Evolutionary conservation across 2,888 invertebrate genomes (phyloP).

Genomic region (Galeopsomyia nigrocyanea): DNA sequence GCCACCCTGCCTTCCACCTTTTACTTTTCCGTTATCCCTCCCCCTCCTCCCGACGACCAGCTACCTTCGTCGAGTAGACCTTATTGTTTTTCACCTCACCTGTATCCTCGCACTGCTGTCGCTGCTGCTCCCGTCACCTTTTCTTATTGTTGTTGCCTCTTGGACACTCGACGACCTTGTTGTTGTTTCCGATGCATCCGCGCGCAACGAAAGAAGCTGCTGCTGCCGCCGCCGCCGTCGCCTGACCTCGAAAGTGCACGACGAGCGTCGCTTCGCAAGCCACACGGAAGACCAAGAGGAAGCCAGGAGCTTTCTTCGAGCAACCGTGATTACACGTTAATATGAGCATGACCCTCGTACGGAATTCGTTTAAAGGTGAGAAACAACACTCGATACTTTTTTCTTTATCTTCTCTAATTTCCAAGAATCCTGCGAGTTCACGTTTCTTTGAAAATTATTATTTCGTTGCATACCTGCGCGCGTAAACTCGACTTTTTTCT

Average conservation of each 20-base stretch:
- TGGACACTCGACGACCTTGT: too few species aligned
- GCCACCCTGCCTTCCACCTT: background rate
- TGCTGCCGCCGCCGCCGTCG: background rate
- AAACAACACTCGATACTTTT: background rate
- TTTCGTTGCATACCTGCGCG: too few species aligned
- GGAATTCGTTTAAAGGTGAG: conserved; percentile 65
- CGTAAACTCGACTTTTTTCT: too few species aligned
- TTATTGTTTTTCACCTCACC: too few species aligned
- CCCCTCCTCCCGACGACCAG: conserved; percentile 1
- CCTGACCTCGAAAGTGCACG: too few species aligned
- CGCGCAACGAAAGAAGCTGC: conserved; percentile 9
- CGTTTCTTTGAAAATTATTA: too few species aligned
- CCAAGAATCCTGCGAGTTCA: too few species aligned
- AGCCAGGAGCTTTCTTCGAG: conserved; percentile 4
- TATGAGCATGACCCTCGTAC: conserved; percentile 69
- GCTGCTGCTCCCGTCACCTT: too few species aligned
- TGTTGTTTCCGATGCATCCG: background rate
- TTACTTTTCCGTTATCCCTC: conserved; percentile 9
- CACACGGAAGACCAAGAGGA: background rate
- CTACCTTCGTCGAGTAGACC: too few species aligned
- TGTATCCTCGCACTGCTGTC: too few species aligned
- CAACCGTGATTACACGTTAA: conserved; percentile 54
- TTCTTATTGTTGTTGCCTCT: too few species aligned
- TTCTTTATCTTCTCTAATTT: background rate
- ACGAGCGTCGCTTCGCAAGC: too few species aligned